These are phyloP conservation scores for Bathynomus jamesi DNA, from an alignment of 1,140 invertebrate genomes.

Conservation along the genomic window DNA sequence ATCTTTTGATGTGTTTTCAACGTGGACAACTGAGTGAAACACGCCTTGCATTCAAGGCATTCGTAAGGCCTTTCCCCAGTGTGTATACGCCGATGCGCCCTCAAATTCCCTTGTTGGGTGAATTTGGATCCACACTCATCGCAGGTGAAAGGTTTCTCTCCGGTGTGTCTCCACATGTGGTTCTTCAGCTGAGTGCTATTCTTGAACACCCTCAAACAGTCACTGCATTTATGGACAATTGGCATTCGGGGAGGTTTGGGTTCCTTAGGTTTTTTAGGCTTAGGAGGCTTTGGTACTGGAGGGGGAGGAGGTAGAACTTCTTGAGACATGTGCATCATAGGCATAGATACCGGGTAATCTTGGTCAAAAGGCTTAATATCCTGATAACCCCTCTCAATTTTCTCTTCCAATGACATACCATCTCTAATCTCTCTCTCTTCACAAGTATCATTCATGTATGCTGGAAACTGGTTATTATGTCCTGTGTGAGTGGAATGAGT, in stretches of 20 bases:
- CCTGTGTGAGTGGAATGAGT: constrained; percentile 14
- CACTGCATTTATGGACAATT: constrained; percentile 34
- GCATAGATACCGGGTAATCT: constrained; percentile 21
- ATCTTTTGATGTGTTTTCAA: constrained; percentile 38
- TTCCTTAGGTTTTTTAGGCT: constrained; percentile 36
- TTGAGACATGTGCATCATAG: constrained; percentile 6
- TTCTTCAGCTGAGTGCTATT: constrained; percentile 39
- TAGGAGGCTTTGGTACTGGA: constrained; percentile 27
- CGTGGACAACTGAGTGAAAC: constrained; percentile 35
- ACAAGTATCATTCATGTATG: neutral
- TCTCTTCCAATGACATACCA: constrained; percentile 14
- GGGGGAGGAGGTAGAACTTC: constrained; percentile 11
- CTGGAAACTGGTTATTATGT: constrained; percentile 21
- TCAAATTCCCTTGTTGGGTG: constrained; percentile 83
- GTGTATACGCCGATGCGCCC: constrained; percentile 83
- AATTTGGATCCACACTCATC: constrained; percentile 76
- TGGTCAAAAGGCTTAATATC: constrained; percentile 33
- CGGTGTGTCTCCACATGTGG: constrained; percentile 39
- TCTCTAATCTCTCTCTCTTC: constrained; percentile 24
- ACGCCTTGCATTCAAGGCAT: constrained; percentile 31
- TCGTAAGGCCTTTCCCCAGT: constrained; percentile 73
- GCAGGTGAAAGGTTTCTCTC: constrained; percentile 37
- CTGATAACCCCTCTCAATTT: constrained; percentile 28
- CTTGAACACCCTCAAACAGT: constrained; percentile 37
- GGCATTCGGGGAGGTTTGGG: constrained; percentile 34